A percentile compares a stretch with the other conserved stretches of the same genome.
phyloP scores from a whole-genome alignment of 2,113 vertebrate genomes.

The Lates calcarifer region DNA sequence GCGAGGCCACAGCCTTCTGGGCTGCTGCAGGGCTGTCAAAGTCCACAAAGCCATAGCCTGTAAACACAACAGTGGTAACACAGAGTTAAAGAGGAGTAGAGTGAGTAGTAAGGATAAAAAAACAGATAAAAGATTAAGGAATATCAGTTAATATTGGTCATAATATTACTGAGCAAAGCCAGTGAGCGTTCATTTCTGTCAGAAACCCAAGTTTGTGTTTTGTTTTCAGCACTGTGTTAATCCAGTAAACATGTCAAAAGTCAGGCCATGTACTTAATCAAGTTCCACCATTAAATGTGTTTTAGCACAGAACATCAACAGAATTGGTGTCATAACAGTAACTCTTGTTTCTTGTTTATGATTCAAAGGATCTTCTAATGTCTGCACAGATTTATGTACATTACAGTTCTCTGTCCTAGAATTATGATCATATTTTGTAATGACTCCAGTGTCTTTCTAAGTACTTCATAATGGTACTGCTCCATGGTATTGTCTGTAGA shows the following conservation, averaged over 20 bases:
- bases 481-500: neutral
- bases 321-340: slow-evolving; percentile 54
- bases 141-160: slow-evolving; percentile 5
- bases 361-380: slow-evolving; percentile 35
- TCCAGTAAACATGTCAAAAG: slow-evolving; percentile 59
- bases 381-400: slow-evolving; percentile 13
- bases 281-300: slow-evolving; percentile 48
- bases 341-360: slow-evolving; percentile 22
- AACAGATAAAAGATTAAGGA: neutral
- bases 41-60: slow-evolving; percentile 99
- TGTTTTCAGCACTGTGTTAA: slow-evolving; percentile 46
- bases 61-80: slow-evolving; percentile 25
- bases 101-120: neutral
- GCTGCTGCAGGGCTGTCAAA: slow-evolving; percentile 99
- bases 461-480: neutral
- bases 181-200: slow-evolving; percentile 25
- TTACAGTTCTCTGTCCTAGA: slow-evolving; percentile 17
- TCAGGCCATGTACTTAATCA: slow-evolving; percentile 54
- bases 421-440: slow-evolving; percentile 9
- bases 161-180: slow-evolving; percentile 18
- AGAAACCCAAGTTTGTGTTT: slow-evolving; percentile 20
- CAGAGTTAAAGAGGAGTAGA: neutral
- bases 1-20: slow-evolving; percentile 98
- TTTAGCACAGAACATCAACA: slow-evolving; percentile 53
- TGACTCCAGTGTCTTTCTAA: slow-evolving; percentile 2